phyloP scores from a whole-genome alignment of 2,113 vertebrate species.

The Panthera tigris region DNA sequence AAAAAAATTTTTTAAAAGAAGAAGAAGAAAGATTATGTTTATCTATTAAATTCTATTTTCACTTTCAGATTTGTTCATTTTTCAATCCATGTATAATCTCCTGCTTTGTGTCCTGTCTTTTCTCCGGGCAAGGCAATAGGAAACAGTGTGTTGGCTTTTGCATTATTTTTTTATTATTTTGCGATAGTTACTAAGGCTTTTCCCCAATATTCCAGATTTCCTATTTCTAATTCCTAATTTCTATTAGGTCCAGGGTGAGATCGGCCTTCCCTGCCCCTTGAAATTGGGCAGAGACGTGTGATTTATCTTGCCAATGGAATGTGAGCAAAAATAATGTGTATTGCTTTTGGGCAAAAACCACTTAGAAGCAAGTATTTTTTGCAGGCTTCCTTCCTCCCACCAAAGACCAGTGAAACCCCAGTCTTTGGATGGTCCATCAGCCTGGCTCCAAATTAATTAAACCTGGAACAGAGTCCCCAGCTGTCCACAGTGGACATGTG shows the following conservation, averaged over 20 bases:
- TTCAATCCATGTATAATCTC: not conserved
- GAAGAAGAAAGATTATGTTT: constrained; percentile 1
- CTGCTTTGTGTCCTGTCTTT: not conserved
- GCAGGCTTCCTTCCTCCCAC: not conserved
- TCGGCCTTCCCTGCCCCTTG: not conserved
- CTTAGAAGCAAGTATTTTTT: not conserved
- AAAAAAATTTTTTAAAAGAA: no score
- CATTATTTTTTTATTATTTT: not conserved
- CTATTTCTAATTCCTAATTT: not conserved
- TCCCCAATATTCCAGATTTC: constrained; percentile 17
- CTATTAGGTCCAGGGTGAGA: not conserved
- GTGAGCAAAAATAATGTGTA: constrained; percentile 3
- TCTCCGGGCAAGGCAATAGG: not conserved
- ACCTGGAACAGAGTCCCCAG: not conserved
- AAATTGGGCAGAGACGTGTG: not conserved
- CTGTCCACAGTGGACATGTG: not conserved
- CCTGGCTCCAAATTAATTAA: not conserved
- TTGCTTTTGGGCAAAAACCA: not conserved
- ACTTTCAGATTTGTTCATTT: not conserved
- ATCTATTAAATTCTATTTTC: constrained; percentile 31
- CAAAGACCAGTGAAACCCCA: not conserved
- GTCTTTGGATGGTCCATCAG: not conserved
- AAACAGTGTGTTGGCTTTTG: not conserved
- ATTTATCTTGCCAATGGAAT: constrained; percentile 20
- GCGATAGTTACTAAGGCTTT: not conserved